These are phyloP conservation scores for Meriones psammophilus DNA, from an alignment of 2,797 vertebrate genomes.

Conservation along the genomic window DNA sequence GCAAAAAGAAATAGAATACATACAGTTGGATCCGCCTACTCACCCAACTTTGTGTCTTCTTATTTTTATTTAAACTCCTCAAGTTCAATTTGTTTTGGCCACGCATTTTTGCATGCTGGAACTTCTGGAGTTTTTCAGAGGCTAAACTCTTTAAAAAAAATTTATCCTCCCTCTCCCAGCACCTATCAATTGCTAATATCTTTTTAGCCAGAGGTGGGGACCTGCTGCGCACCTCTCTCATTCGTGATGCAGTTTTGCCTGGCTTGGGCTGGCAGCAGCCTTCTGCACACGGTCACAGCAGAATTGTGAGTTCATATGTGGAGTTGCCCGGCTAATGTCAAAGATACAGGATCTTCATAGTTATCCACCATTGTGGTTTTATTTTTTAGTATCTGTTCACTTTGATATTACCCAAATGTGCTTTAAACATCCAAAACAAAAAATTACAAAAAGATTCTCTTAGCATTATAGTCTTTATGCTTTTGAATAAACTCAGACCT, in stretches of 20 bases:
- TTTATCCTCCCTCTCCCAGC: not conserved
- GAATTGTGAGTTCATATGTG: not conserved
- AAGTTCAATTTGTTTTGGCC: not conserved
- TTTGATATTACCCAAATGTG: conserved; percentile 30
- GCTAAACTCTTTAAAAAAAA: not conserved
- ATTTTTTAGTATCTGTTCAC: conserved; percentile 22
- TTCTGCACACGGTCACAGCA: not conserved
- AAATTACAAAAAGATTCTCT: conserved; percentile 6
- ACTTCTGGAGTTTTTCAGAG: not conserved
- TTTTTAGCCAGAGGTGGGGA: not conserved
- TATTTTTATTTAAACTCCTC: not conserved
- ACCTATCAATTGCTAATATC: not conserved
- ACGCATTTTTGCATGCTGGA: not conserved
- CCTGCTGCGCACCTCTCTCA: not conserved
- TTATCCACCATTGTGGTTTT: not conserved
- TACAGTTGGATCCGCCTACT: not conserved
- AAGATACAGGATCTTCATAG: not conserved
- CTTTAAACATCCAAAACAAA: conserved; percentile 62
- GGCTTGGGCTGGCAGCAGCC: no score
- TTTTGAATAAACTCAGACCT: conserved; percentile 44
- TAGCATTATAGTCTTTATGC: not conserved
- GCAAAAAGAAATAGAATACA: not conserved
- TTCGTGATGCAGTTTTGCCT: no score
- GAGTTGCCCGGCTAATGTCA: not conserved
- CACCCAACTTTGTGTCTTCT: not conserved